Base-by-base conservation (phyloP, 2,888 invertebrate genomes). In the Cylloceria caligata region DNA sequence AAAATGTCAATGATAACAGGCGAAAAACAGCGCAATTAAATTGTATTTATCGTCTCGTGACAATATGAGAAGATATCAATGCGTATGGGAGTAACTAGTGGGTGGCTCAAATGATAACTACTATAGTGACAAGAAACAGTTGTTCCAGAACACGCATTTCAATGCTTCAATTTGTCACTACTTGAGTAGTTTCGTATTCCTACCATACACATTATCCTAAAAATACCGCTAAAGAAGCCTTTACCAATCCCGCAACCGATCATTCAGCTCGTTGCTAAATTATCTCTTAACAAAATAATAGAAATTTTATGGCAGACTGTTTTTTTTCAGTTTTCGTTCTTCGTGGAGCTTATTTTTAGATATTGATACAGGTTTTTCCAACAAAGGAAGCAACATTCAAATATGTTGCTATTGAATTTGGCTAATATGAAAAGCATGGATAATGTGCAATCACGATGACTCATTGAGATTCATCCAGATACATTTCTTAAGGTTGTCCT, bases 41-140 rank as follows among this genome's bases (percentile, higher is more conserved):
- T 30, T 65, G 45, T 27, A 7, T 45, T 64, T 27, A 30, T 45
- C 16, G 45, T 27, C 45, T 65, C 64, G 27, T 9, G n/a, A 27
- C 16, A 47, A 30, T 47, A 27, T 9, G 3, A 45, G 13, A 27
- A 27, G 45, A 62, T 62, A 62, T 62, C 30, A 47, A 45, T 27
- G 16, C 9, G n/a, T 65, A 27, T 65, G 45, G 65, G 65, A 65
- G 65, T 47, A 27, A 16, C 45, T 45, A 27, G 65, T 67, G 65
- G 65, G 65, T 47, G 47, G 65, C 27, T 47, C 30, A 30, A 30
- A 47, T 34, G 65, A 67, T 67, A 67, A 30, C 30, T 47, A 11
- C 7, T 16, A 16, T 13, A 30, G 65, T 34, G 27, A 47, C 19
- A 47, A 67, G 30, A 34, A 47, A 24, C 65, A 67, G 47, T 30